Evolutionary conservation across 1,140 invertebrate genomes (phyloP).

Genomic region (Dinoponera quadriceps): DNA sequence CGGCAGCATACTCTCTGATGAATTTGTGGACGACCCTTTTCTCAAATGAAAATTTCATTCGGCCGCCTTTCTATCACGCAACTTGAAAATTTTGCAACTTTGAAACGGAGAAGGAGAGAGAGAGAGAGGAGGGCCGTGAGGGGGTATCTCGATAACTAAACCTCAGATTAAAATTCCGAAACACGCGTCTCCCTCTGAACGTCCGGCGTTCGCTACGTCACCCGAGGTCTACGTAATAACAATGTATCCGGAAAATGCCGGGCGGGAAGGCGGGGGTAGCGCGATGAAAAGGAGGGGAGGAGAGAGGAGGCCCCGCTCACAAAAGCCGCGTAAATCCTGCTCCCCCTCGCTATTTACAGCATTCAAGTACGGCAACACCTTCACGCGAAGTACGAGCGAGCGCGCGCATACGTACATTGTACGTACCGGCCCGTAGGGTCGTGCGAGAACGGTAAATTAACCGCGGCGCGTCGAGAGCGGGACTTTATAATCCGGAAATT

Average conservation of each 20-base stretch:
- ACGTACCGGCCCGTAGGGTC: slow-evolving; percentile 38
- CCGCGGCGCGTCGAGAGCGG: slow-evolving; percentile 77
- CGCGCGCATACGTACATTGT: slow-evolving; percentile 24
- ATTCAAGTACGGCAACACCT: slow-evolving; percentile 20
- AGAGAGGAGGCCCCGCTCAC: background rate
- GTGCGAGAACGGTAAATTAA: slow-evolving; percentile 82
- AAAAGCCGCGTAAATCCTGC: slow-evolving; percentile 32
- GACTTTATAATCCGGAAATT: slow-evolving; percentile 85
- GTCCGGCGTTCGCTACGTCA: background rate
- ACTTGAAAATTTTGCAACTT: slow-evolving; percentile 40
- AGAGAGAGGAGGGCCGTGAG: too few species aligned
- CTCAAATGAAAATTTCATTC: slow-evolving; percentile 47
- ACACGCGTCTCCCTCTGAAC: background rate
- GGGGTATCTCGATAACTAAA: background rate
- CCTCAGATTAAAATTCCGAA: slow-evolving; percentile 33
- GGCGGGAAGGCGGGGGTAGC: background rate
- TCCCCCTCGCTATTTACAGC: slow-evolving; percentile 36
- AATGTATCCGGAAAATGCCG: background rate
- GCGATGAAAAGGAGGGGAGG: background rate
- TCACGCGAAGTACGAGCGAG: background rate
- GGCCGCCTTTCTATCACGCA: background rate
- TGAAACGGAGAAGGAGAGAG: background rate
- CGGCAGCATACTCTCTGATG: slow-evolving; percentile 21
- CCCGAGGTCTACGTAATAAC: background rate
- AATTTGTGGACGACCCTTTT: slow-evolving; percentile 41